Evolutionary conservation across 1,140 invertebrate species (phyloP).

Genomic region (Trypoxylus dichotomus): DNA sequence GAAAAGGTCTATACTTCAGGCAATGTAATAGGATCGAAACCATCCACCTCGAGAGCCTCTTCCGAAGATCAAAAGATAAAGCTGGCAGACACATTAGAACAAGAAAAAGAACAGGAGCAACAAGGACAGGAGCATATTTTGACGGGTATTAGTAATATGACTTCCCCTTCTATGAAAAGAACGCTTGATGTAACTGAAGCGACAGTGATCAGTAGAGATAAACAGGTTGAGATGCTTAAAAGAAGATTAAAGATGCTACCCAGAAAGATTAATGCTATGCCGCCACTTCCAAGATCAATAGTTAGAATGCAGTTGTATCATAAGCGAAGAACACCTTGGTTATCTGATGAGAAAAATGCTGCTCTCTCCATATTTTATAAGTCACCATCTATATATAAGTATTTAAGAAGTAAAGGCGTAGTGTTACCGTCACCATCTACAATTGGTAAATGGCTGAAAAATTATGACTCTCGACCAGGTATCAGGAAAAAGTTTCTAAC

Average conservation of each 20-base stretch:
- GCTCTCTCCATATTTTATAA: conserved; percentile 1
- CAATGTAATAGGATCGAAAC: neutral
- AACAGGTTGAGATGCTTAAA: neutral
- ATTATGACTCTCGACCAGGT: neutral
- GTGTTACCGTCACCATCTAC: conserved; percentile 6
- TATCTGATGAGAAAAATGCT: conserved; percentile 15
- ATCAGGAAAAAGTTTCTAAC: neutral
- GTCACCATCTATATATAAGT: conserved; percentile 22
- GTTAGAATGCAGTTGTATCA: conserved; percentile 19
- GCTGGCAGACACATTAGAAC: neutral
- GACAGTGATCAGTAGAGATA: neutral
- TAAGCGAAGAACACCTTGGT: neutral
- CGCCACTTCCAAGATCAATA: neutral
- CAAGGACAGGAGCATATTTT: no score
- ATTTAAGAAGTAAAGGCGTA: neutral
- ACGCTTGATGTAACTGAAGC: neutral
- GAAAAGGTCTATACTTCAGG: neutral
- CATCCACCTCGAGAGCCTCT: neutral
- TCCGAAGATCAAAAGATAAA: neutral
- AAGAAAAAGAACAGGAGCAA: conserved; percentile 11
- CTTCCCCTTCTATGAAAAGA: neutral
- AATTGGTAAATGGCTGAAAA: neutral
- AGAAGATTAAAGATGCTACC: neutral
- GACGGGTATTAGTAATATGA: neutral
- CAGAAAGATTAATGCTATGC: neutral